These are phyloP conservation scores for Phalacrocorax carbo DNA, from an alignment of 2,113 vertebrate genomes.

Conservation along the genomic window DNA sequence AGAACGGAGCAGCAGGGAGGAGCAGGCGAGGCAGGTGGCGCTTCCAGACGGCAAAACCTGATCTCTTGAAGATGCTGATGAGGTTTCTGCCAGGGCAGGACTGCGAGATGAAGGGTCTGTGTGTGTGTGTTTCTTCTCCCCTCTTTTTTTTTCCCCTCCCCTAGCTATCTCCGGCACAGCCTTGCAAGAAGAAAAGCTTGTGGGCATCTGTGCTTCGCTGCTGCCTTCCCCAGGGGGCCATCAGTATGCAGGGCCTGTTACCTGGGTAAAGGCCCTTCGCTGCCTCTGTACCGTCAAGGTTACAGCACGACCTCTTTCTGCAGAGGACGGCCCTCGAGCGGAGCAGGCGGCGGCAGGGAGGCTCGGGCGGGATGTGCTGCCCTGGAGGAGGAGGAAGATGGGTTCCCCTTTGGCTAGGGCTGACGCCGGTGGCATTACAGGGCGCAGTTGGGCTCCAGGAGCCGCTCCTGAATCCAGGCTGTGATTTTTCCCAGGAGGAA, in stretches of 20 bases:
- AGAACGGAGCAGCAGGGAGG: neutral
- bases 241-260: neutral
- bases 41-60: neutral
- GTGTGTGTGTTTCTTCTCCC: neutral
- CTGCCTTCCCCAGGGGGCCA: neutral
- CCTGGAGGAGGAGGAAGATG: neutral
- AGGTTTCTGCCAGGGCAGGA: neutral
- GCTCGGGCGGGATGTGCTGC: neutral
- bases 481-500: neutral
- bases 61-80: neutral
- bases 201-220: neutral
- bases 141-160: neutral
- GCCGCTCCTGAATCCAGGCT: accelerated
- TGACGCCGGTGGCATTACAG: accelerated
- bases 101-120: neutral
- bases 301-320: neutral
- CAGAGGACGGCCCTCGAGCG: neutral
- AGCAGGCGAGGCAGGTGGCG: neutral
- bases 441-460: neutral
- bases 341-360: neutral
- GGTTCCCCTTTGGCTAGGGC: neutral
- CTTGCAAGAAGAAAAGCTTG: neutral
- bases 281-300: neutral
- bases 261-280: neutral
- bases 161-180: neutral